Conservation (phyloP, 1,140 invertebrate genomes). For the Hyles vespertilio region DNA sequence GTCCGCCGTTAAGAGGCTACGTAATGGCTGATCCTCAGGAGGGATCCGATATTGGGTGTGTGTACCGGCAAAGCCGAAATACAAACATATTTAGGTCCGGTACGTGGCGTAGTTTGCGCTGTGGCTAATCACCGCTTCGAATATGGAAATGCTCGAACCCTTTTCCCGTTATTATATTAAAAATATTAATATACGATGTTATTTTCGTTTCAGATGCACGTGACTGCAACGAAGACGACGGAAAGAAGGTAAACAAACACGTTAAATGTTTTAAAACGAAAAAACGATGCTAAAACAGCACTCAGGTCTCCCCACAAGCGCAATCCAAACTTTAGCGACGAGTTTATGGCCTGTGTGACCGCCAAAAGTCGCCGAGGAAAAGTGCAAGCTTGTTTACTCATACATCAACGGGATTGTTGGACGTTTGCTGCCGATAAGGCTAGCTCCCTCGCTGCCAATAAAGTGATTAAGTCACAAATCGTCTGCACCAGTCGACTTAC, state of each 20-base stretch:
- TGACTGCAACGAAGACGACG: constrained; percentile 48
- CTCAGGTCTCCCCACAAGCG: constrained; percentile 41
- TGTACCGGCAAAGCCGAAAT: constrained; percentile 59
- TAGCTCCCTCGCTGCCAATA: constrained; percentile 69
- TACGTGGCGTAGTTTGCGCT: constrained; percentile 45
- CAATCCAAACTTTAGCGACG: constrained; percentile 62
- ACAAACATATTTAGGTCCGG: constrained; percentile 74
- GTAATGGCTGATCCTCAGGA: constrained; percentile 67
- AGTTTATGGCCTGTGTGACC: constrained; percentile 66
- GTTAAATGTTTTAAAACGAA: constrained; percentile 37
- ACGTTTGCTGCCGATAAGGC: constrained; percentile 67
- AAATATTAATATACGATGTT: constrained; percentile 10
- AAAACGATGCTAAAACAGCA: constrained; percentile 48
- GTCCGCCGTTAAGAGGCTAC: constrained; percentile 68
- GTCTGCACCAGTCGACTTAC: constrained; percentile 41
- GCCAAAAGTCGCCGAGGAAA: constrained; percentile 66
- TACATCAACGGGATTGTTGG: constrained; percentile 58
- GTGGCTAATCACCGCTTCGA: constrained; percentile 59
- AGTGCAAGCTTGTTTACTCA: constrained; percentile 73
- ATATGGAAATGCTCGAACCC: constrained; percentile 44
- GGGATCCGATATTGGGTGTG: constrained; percentile 66
- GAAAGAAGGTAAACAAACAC: constrained; percentile 49
- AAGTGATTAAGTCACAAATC: constrained; percentile 76
- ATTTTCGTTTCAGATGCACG: constrained; percentile 58
- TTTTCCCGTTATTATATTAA: constrained; percentile 44